A percentile compares a stretch with the other conserved stretches of the same genome.
phyloP scores from a whole-genome alignment of 2,797 vertebrate genomes.

The Acanthis flammea region DNA sequence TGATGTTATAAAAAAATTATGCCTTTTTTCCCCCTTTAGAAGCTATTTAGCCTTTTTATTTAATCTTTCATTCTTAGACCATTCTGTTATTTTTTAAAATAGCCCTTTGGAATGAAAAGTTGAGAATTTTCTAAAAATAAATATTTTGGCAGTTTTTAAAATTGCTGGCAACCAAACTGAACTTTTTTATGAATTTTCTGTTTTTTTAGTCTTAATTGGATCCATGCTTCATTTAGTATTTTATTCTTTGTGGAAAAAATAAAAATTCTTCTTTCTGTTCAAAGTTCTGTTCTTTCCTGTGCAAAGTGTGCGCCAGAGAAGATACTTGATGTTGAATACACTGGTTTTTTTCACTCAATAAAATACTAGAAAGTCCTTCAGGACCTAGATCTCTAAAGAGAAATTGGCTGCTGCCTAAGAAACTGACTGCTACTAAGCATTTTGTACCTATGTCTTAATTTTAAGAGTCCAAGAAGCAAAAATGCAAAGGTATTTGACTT shows the following conservation, averaged over 20 bases:
- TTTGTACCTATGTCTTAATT: not conserved
- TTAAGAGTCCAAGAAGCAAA: not conserved
- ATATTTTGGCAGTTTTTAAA: not conserved
- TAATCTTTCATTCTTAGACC: not conserved
- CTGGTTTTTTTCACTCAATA: not conserved
- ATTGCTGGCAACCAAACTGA: not conserved
- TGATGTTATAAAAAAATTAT: not conserved
- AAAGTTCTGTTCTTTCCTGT: not conserved
- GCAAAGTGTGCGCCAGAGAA: not conserved
- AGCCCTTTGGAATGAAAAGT: not conserved
- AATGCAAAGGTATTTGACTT: not conserved
- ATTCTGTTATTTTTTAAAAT: not conserved
- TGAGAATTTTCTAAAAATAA: not conserved
- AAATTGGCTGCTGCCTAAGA: not conserved
- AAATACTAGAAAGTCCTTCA: not conserved
- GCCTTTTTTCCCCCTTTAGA: rapidly evolving
- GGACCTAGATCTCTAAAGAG: not conserved
- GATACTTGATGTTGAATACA: not conserved
- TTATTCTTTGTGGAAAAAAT: not conserved
- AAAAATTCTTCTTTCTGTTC: not conserved
- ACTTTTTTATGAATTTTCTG: not conserved
- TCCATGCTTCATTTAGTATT: not conserved
- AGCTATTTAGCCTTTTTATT: not conserved
- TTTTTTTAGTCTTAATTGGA: not conserved
- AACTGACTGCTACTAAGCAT: not conserved